Evolutionary conservation across 1,140 invertebrate species (phyloP), one percentile per base, ranked within the genome.

Genomic region (Caenorhabditis remanei): DNA sequence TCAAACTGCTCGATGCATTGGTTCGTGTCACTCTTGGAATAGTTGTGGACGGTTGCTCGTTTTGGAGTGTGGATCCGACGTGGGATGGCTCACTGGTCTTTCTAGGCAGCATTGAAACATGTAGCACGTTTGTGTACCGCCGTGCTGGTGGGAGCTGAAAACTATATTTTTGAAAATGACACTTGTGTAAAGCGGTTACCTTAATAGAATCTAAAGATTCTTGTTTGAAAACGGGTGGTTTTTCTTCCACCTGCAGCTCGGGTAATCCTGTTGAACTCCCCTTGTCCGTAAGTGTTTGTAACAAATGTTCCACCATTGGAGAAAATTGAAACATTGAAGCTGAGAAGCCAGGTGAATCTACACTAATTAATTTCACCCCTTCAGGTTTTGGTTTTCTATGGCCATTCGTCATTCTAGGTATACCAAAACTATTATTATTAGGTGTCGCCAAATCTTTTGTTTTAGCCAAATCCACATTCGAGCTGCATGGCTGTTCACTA

Each of bases 241-340:
- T 40, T 41, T 2, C 6, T 11, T 50, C 5, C n/a, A 48, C 32
- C 11, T 8, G 3, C 13, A 19, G 4, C 11, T 46, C 75, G 7
- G n/a, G 41, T 40, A 13, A 21, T 87, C n/a, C 58, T 58, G n/a
- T 53, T n/a, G n/a, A n/a, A n/a, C n/a, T n/a, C n/a, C n/a, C n/a
- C n/a, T n/a, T n/a, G 11, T 71, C 55, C 9, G 83, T 50, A 40
- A 89, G 48, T 16, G 58, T 48, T 48, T 84, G 75, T 46, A 89
- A 82, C 24, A 85, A 89, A 56, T 89, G 87, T 43, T 92, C 91
- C 13, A 92, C 91, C 48, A 92, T 88, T 3, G 92, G 92, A 14
- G 91, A 92, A 67, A 92, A 92, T 79, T 90, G 91, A 63, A 92
- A 92, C 32, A 90, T 87, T 24, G 91, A 87, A 14, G 92, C 88